Evolutionary conservation across 2,797 vertebrate species (phyloP).

Genomic region (Hemibagrus guttatus): DNA sequence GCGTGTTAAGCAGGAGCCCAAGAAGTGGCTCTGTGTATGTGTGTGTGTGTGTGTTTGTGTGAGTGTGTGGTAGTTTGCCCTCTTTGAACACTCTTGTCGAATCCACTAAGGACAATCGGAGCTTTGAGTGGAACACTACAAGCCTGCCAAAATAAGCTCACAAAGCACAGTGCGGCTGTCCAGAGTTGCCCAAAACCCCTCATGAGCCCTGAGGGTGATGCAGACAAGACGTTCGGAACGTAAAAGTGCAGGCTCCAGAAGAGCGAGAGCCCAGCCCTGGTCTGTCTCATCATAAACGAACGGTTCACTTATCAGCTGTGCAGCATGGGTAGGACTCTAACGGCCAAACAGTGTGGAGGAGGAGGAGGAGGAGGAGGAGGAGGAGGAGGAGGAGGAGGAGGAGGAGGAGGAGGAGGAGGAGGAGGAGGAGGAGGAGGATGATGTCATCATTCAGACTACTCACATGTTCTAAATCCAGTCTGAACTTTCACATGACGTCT

Average conservation of each 20-base stretch:
- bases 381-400: not conserved
- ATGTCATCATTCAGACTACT: slow-evolving; percentile 31
- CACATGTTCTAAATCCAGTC: slow-evolving; percentile 41
- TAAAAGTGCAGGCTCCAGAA: not conserved
- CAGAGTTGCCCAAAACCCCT: slow-evolving; percentile 19
- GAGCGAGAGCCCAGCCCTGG: not conserved
- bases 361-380: not conserved
- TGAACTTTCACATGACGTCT: slow-evolving; percentile 33
- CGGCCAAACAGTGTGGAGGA: not conserved
- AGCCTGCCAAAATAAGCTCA: slow-evolving; percentile 56
- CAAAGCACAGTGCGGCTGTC: slow-evolving; percentile 42
- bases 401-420: not conserved
- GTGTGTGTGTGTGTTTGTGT: slow-evolving; percentile 14
- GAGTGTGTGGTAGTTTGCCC: slow-evolving; percentile 70
- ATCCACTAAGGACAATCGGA: slow-evolving; percentile 74
- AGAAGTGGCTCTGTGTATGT: slow-evolving; percentile 31
- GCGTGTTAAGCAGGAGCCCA: slow-evolving; percentile 36
- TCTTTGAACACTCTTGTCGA: slow-evolving; percentile 76
- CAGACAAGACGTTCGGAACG: not conserved
- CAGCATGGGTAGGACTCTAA: not conserved
- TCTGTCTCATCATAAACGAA: not conserved
- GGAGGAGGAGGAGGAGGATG: not conserved
- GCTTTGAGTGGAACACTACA: slow-evolving; percentile 74
- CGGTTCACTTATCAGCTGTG: not conserved
- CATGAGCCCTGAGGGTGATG: not conserved